Base-by-base conservation (phyloP, 2,888 invertebrate genomes). In the Thymelicus sylvestris region DNA sequence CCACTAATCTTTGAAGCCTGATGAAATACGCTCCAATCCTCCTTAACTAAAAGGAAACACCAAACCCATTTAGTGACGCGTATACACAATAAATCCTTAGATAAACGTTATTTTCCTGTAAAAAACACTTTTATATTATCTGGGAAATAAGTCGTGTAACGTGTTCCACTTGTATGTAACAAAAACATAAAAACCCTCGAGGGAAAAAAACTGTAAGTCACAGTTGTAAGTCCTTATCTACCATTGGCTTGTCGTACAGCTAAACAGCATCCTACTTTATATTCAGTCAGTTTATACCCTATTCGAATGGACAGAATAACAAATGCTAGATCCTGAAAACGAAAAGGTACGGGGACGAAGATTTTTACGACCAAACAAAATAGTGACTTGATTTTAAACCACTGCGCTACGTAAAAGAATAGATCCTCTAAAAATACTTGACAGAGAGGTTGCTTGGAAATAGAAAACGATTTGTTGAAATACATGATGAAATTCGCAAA, bases 221-320 rank as follows among this genome's bases (percentile, higher is more conserved):
- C 31, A 5, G 31, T 24, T 24, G 24, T n/a, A n/a, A n/a, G n/a
- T 31, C 31, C 31, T 3, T 31, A 19, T 52, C 52, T 8, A 52
- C 19, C 5, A 24, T 24, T 55, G 24, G 55, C 55, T 24, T 24
- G 55, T 55, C 24, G 24, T 24, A 19, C 8, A 19, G 55, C 55
- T 55, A 24, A 10, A 55, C 55, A 24, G 55, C 10, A 24, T 55
- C 55, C 55, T 55, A 19, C 24, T 55, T 55, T 55, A 55, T 55
- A 55, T 55, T 55, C 55, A 55, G 24, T 55, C 55, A 55, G 24
- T 8, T 24, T 55, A 55, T 55, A 55, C 55, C 7, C 10, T 24
- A 55, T 55, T 55, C 7, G 55, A 55, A 55, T 8, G 55, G 55
- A 55, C 55, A 24, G 55, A 55, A 55, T 55, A 55, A 55, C 55